Conservation (phyloP, 2,113 vertebrate genomes). For the Pleuronectes platessa region DNA sequence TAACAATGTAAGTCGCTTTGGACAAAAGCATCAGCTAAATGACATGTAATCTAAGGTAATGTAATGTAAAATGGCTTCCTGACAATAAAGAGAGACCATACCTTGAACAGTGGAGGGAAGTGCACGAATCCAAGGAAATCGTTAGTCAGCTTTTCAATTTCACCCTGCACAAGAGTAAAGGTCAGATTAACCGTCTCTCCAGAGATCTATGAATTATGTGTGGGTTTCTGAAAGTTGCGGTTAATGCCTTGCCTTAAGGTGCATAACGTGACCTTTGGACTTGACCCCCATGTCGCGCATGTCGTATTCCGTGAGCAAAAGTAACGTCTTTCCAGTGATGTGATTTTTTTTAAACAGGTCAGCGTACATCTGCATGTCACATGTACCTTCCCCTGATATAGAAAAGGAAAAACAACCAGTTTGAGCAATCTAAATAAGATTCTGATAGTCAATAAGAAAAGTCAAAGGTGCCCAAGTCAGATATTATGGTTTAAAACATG, state of each 20-base stretch:
- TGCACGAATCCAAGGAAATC: slow-evolving; percentile 96
- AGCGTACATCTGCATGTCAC: slow-evolving; percentile 89
- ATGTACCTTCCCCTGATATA: slow-evolving; percentile 82
- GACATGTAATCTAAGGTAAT: no score
- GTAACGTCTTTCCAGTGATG: slow-evolving; percentile 93
- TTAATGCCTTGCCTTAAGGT: slow-evolving; percentile 89
- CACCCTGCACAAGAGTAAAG: slow-evolving; percentile 82
- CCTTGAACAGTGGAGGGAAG: slow-evolving; percentile 96
- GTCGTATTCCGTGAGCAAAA: slow-evolving; percentile 91
- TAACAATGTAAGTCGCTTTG: no score
- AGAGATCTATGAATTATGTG: neutral
- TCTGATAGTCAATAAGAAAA: neutral
- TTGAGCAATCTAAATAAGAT: neutral
- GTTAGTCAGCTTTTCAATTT: slow-evolving; percentile 93
- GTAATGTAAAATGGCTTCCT: neutral
- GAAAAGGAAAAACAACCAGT: neutral
- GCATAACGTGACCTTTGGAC: slow-evolving; percentile 96
- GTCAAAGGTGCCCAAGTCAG: neutral
- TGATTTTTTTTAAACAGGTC: slow-evolving; percentile 95
- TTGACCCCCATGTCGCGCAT: slow-evolving; percentile 95
- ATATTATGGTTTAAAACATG: neutral
- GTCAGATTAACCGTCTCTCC: slow-evolving; percentile 3
- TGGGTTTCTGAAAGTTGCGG: neutral
- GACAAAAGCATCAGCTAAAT: no score
- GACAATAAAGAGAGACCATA: slow-evolving; percentile 11